These are phyloP conservation scores for Siniperca scherzeri DNA, from an alignment of 2,797 vertebrate species.

Conservation along the genomic window DNA sequence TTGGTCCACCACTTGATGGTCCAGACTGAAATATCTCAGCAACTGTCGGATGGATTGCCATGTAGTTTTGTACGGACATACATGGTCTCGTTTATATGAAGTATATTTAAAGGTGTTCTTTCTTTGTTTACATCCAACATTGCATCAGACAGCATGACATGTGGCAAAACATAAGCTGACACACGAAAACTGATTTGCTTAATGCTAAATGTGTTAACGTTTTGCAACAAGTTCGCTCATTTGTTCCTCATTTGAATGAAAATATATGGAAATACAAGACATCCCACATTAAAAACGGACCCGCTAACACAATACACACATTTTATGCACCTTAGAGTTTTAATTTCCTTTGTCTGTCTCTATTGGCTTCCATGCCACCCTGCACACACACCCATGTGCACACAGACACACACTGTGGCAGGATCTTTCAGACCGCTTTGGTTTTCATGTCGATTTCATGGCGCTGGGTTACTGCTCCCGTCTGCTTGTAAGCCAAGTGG, in stretches of 20 bases:
- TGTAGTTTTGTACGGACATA: neutral
- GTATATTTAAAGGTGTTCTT: neutral
- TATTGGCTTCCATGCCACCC: neutral
- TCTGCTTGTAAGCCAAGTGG: constrained; percentile 68
- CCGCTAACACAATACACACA: neutral
- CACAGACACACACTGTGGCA: constrained; percentile 26
- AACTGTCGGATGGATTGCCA: neutral
- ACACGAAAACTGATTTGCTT: neutral
- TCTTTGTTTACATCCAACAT: neutral
- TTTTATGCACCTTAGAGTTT: constrained; percentile 9
- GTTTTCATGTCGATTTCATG: constrained; percentile 73
- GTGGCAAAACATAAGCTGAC: neutral
- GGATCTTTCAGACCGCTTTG: constrained; percentile 57
- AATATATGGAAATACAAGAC: neutral
- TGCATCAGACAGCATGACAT: neutral
- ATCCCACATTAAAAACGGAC: constrained; percentile 3
- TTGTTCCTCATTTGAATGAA: neutral
- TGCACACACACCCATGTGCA: constrained; percentile 1
- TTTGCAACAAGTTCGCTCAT: neutral
- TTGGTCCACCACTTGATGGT: neutral
- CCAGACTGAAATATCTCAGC: neutral
- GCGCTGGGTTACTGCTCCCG: constrained; percentile 44
- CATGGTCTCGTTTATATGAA: neutral
- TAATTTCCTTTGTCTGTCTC: constrained; percentile 39
- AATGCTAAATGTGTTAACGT: neutral